Evolutionary conservation across 2,113 vertebrate species (phyloP), one percentile per base, ranked within the genome.

Genomic region (Cryptomyrus ogoouensis): DNA sequence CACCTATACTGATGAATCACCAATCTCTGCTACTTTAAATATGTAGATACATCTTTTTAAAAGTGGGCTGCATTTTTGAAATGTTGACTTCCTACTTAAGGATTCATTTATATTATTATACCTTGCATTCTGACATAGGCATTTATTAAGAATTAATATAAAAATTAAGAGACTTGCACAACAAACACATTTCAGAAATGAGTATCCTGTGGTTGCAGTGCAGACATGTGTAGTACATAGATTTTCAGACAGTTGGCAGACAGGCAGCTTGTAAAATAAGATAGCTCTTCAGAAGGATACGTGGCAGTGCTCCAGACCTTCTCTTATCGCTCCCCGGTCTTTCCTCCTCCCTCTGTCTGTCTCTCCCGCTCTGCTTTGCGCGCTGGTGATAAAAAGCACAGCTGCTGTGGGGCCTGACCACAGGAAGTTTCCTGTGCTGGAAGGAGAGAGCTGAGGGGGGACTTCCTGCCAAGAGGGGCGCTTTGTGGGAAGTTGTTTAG

Each of bases 391-490:
- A 85, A 85, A 83, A 85, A 12, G 35, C 83, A 27, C 83, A 47
- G 83, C 46, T 49, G 46, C 83, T 46, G 44, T 24, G 3, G 9
- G 42, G 46, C 46, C 44, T 85, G 83, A 85, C 83, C 83, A 49
- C 83, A 85, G 83, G 83, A 85, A 85, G 83, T 85, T 85, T 85
- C 83, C 83, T 85, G 83, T 80, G 74, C 74, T 80, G 74, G 74
- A 80, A 80, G 74, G 35, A 80, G 74, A 19, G 74, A 17, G 31
- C 19, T 80, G 31, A 2, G 74, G 13, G 74, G 31, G 31, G 35
- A 42, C 74, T 85, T 85, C 83, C 83, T 49, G 83, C 3, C 42
- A 47, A 47, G 42, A 9, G 42, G 19, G 42, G 19, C 0, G 83
- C 46, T 85, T 85, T 85, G 42, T 85, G 42, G 42, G 83, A 49